Evolutionary conservation across 2,113 vertebrate species (phyloP).

Genomic region (Antennarius striatus): DNA sequence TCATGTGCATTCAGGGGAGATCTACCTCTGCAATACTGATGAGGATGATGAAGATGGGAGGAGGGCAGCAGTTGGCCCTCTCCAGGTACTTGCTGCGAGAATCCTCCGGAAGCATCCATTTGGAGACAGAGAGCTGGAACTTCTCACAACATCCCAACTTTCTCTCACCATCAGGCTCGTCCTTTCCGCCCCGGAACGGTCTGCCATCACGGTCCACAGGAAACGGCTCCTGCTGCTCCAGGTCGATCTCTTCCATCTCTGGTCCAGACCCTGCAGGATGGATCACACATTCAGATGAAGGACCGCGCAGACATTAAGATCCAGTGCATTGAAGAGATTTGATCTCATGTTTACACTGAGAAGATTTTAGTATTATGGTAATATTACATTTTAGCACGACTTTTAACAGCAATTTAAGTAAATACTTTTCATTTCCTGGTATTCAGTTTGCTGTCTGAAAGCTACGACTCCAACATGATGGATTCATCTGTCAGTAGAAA

Average conservation of each 20-base stretch:
- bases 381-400: background rate
- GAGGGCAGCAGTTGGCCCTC: slow-evolving; percentile 87
- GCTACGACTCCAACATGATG: background rate
- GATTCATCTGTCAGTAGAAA: too few species aligned
- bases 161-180: slow-evolving; percentile 19
- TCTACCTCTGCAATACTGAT: slow-evolving; percentile 87
- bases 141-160: slow-evolving; percentile 66
- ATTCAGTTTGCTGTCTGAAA: background rate
- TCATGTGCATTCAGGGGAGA: background rate
- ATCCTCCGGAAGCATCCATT: slow-evolving; percentile 86
- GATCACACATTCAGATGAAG: background rate
- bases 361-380: background rate
- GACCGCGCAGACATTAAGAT: too few species aligned
- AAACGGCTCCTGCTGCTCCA: slow-evolving; percentile 66
- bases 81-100: slow-evolving; percentile 78
- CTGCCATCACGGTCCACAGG: slow-evolving; percentile 45
- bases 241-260: slow-evolving; percentile 62
- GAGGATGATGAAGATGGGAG: slow-evolving; percentile 88
- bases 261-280: slow-evolving; percentile 1
- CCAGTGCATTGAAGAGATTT: too few species aligned
- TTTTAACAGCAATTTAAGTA: background rate
- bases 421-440: too few species aligned
- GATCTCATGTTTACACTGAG: background rate
- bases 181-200: background rate
- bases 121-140: slow-evolving; percentile 81